These are phyloP conservation scores for Autographa pulchrina DNA, from an alignment of 2,888 invertebrate species.

Conservation along the genomic window DNA sequence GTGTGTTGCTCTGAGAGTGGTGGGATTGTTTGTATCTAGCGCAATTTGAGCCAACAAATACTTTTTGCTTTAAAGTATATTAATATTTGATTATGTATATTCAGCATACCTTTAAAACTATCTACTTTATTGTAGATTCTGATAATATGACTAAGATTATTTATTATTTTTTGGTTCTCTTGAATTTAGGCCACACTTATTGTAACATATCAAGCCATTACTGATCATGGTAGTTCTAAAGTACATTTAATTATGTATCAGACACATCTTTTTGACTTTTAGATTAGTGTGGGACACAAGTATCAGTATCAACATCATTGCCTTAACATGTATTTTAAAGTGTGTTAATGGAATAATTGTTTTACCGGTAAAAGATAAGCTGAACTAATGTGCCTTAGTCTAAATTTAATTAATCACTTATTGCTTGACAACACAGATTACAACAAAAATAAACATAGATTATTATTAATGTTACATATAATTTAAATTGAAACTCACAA, in stretches of 20 bases:
- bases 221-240: neutral
- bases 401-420: neutral
- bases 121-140: too few relatives aligned
- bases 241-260: neutral
- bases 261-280: neutral
- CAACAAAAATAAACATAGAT: neutral
- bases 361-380: neutral
- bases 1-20: too few relatives aligned
- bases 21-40: too few relatives aligned
- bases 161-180: neutral
- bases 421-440: neutral
- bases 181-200: neutral
- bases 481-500: neutral
- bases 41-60: too few relatives aligned
- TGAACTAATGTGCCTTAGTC: neutral
- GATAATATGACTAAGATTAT: too few relatives aligned
- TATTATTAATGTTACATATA: neutral
- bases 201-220: neutral
- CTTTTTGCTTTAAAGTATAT: too few relatives aligned
- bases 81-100: too few relatives aligned
- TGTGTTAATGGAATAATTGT: neutral
- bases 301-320: neutral
- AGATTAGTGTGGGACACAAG: neutral
- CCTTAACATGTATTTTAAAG: neutral
- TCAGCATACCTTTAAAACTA: too few relatives aligned